Percentiles rank a stretch among this genome's conserved stretches.
These are phyloP conservation scores for Stenurella melanura DNA, from an alignment of 2,888 invertebrate species.

Conservation along the genomic window DNA sequence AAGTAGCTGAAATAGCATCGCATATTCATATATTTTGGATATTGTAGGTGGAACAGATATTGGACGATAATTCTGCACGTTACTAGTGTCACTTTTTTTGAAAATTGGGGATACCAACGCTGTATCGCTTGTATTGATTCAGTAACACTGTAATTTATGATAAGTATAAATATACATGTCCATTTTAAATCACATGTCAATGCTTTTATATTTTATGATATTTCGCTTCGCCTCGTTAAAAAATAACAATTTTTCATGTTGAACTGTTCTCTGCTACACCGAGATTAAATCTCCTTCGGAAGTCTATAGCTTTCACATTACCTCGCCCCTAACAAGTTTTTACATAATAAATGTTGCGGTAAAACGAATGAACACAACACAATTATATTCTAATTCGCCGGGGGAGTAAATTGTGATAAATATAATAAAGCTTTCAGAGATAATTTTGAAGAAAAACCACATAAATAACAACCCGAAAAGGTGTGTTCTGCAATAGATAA, in stretches of 20 bases:
- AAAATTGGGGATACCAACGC: too few relatives aligned
- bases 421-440: constrained; percentile 38
- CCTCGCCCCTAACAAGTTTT: background rate
- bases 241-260: background rate
- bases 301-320: background rate
- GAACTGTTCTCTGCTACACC: background rate
- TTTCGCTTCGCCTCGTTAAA: background rate
- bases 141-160: too few relatives aligned
- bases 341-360: constrained; percentile 32
- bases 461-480: constrained; percentile 34
- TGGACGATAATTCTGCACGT: too few relatives aligned
- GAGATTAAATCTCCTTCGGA: constrained; percentile 9
- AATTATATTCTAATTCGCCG: constrained; percentile 37
- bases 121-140: too few relatives aligned
- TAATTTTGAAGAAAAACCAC: constrained; percentile 29
- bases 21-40: too few relatives aligned
- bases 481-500: constrained; percentile 39
- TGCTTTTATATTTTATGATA: too few relatives aligned
- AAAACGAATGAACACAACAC: constrained; percentile 8
- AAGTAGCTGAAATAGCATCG: too few relatives aligned
- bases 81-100: too few relatives aligned
- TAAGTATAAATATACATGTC: too few relatives aligned
- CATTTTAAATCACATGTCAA: too few relatives aligned
- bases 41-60: too few relatives aligned
- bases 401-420: constrained; percentile 34